Evolutionary conservation across 2,888 invertebrate genomes (phyloP), one percentile per base, ranked within the genome.

Genomic region (Craniophora ligustri): DNA sequence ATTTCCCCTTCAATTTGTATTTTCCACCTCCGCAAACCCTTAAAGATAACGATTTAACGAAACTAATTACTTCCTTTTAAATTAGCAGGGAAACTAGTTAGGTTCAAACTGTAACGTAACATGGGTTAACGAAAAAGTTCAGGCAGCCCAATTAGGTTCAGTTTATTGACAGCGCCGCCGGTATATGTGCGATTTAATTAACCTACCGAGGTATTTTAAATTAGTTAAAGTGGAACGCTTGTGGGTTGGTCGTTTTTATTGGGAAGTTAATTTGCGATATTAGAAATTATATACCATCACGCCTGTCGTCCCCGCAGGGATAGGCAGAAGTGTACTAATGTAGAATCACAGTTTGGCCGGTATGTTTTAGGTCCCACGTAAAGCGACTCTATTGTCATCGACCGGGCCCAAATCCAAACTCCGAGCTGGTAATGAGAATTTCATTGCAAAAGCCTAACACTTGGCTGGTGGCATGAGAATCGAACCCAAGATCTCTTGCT

Each of bases 71-170:
- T 50, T 13, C 26, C 50, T 55, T 54, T 44, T 21, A 45, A 59
- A 61, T 61, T 61, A 61, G 42, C 47, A 38, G 50, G 51, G 54
- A 65, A 69, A 56, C 56, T 73, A 62, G 58, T 71, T 66, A 65
- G 36, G 54, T 56, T 56, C 48, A 49, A 73, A 73, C 56, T 59
- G 44, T 55, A 42, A 40, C 28, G 38, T 35, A 41, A 47, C 31
- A 34, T 21, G 35, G 5, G 44, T 38, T 31, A 40, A 44, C 26
- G 21, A 31, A 55, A 55, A 69, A 75, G 59, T 69, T 75, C 61
- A 58, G 53, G 45, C 42, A 36, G 28, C 23, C 50, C 64, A 72
- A 73, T 75, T 73, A 72, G 62, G 18, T 23, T 44, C 51, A 38
- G 11, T 53, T 75, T 59, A 72, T 72, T 57, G 65, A 65, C 61